phyloP scores from a whole-genome alignment of 2,113 vertebrate genomes.

The Triplophysa dalaica region DNA sequence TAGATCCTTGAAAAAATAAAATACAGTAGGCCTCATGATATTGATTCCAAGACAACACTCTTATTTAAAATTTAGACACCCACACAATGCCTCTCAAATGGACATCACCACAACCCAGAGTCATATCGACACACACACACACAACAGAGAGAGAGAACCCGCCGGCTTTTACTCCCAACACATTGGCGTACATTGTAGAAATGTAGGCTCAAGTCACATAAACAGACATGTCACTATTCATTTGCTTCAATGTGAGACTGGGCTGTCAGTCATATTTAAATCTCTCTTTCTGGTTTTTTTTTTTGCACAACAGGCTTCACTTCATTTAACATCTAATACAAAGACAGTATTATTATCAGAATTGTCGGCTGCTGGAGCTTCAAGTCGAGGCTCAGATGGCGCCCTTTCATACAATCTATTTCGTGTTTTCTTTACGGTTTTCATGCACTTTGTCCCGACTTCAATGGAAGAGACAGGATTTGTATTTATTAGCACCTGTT shows the following conservation, averaged over 20 bases:
- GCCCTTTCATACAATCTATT: slow-evolving; percentile 26
- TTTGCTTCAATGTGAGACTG: slow-evolving; percentile 22
- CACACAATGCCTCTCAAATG: neutral
- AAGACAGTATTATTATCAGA: slow-evolving; percentile 29
- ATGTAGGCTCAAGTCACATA: slow-evolving; percentile 6
- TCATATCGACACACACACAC: no score
- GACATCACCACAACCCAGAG: neutral
- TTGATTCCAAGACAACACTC: neutral
- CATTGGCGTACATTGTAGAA: neutral
- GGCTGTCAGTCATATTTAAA: slow-evolving; percentile 39
- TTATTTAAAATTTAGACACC: neutral
- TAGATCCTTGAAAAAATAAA: no score
- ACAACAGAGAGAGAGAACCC: neutral
- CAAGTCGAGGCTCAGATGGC: slow-evolving; percentile 21
- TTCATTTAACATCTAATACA: slow-evolving; percentile 31
- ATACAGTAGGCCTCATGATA: no score
- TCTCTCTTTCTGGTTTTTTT: neutral
- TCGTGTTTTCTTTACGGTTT: slow-evolving; percentile 9
- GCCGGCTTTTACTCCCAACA: neutral
- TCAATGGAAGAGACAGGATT: neutral
- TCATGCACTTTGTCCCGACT: neutral
- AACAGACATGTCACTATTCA: slow-evolving; percentile 38
- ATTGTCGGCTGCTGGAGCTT: neutral
- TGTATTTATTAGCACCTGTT: neutral
- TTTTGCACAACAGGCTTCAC: slow-evolving; percentile 19